Percentiles rank a stretch among this genome's conserved stretches.
These are phyloP conservation scores for Rutpela maculata DNA, from an alignment of 2,888 invertebrate species.

Conservation along the genomic window DNA sequence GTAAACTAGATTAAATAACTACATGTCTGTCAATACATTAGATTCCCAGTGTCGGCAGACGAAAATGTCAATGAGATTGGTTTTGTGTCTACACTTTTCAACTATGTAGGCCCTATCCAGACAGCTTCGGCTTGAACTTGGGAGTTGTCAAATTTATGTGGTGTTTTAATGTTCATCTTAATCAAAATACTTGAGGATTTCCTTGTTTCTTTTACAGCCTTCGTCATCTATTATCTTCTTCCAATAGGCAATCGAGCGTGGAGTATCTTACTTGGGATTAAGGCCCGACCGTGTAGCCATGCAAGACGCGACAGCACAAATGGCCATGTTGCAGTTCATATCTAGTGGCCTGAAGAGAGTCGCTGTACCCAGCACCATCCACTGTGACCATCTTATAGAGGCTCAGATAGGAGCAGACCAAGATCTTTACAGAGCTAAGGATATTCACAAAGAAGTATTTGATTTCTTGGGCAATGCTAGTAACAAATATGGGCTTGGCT, in stretches of 20 bases:
- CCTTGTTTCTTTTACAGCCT: no score
- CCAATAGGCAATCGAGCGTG: constrained; percentile 87
- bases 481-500: constrained; percentile 99
- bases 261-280: constrained; percentile 92
- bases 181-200: no score
- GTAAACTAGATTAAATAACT: no score
- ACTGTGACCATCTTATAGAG: constrained; percentile 99
- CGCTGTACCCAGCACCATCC: constrained; percentile 99
- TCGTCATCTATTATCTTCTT: background rate
- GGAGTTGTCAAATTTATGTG: no score
- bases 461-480: constrained; percentile 95
- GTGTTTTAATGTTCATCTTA: no score
- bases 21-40: no score
- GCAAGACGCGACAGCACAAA: constrained; percentile 99
- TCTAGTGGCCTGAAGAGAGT: constrained; percentile 96
- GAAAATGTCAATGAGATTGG: no score
- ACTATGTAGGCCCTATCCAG: no score
- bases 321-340: constrained; percentile 99
- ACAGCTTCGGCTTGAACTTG: no score
- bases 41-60: no score
- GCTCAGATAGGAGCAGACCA: constrained; percentile 93
- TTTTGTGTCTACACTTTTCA: no score
- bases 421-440: constrained; percentile 96
- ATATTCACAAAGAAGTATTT: constrained; percentile 93
- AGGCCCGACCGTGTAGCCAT: constrained; percentile 99